Conservation (phyloP, 2,888 invertebrate genomes). For the Mesorhabditis spiculigera region DNA sequence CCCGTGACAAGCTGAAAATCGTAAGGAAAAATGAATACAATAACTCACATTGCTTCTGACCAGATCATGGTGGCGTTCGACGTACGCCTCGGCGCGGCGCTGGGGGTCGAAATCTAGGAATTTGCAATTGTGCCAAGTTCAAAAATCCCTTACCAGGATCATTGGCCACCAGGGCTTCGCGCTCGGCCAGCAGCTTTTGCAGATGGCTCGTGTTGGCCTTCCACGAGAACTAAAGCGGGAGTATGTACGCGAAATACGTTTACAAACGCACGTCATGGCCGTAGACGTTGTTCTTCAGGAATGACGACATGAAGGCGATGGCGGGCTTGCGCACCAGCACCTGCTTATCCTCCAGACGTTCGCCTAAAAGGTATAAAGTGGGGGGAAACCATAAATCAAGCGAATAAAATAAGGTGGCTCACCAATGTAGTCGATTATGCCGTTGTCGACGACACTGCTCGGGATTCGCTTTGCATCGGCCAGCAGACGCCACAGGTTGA, state of each 20-base stretch:
- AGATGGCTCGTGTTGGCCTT: not conserved
- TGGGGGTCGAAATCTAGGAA: not conserved
- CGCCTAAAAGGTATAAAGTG: not conserved
- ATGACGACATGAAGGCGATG: not conserved
- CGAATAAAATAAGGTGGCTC: too few species aligned
- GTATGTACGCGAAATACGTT: not conserved
- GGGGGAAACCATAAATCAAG: too few species aligned
- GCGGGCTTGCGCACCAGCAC: not conserved
- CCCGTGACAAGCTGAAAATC: too few species aligned
- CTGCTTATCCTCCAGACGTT: constrained; percentile 1
- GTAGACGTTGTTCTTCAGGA: not conserved
- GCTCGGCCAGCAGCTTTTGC: not conserved
- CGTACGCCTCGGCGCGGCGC: not conserved
- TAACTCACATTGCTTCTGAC: too few species aligned
- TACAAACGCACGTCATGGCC: not conserved
- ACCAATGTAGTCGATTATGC: constrained; percentile 2
- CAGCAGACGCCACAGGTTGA: not conserved
- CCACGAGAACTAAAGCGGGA: not conserved
- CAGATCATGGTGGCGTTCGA: too few species aligned
- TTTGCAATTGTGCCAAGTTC: not conserved
- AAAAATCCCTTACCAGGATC: not conserved
- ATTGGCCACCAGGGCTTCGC: not conserved
- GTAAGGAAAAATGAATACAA: too few species aligned
- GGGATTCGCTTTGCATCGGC: not conserved
- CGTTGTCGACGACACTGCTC: not conserved